Evolutionary conservation across 2,888 invertebrate species (phyloP).

Genomic region (Lithophane ornitopus): DNA sequence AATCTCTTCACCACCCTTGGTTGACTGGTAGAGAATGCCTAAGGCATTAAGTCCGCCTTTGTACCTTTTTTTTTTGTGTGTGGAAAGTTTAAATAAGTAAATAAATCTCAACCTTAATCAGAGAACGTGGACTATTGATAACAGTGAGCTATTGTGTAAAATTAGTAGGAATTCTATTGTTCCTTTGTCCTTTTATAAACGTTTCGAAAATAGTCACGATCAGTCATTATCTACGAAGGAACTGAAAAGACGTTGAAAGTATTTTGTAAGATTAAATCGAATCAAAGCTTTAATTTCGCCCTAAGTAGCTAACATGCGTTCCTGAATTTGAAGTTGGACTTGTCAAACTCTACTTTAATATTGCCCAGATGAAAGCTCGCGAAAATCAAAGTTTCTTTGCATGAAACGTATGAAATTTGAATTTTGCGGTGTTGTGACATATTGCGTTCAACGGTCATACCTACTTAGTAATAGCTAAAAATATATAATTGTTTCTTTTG

Average conservation of each 20-base stretch:
- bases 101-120: not conserved
- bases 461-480: no score
- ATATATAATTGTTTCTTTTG: no score
- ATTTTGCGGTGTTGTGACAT: no score
- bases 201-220: slow-evolving; percentile 8
- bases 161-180: not conserved
- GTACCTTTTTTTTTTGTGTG: no score
- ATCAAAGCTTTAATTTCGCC: not conserved
- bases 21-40: no score
- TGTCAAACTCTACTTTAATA: not conserved
- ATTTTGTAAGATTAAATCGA: not conserved
- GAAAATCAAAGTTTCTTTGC: not conserved
- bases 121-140: slow-evolving; percentile 6
- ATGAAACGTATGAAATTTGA: not conserved
- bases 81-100: no score
- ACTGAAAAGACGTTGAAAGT: not conserved
- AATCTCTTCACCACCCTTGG: no score
- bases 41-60: no score
- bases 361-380: not conserved
- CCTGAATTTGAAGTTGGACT: not conserved
- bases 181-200: not conserved
- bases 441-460: no score
- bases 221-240: not conserved
- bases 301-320: not conserved
- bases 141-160: slow-evolving; percentile 1